These are phyloP conservation scores for Darevskia mixta DNA, from an alignment of 2,797 vertebrate genomes.

Conservation along the genomic window DNA sequence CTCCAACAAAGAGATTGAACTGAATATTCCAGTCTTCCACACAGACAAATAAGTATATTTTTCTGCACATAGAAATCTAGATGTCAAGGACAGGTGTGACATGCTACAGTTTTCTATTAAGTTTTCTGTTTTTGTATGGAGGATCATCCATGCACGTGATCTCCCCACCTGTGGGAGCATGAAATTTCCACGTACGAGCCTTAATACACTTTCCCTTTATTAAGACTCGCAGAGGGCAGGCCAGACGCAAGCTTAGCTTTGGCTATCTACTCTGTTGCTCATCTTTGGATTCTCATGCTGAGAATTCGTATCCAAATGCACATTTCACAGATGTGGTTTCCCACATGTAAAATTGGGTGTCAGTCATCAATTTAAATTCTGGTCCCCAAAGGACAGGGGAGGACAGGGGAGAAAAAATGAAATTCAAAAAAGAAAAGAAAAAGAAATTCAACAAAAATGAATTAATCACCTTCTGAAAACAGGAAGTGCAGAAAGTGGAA, in stretches of 20 bases:
- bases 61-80: background rate
- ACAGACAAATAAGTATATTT: background rate
- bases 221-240: too few species aligned
- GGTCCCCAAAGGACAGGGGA: background rate
- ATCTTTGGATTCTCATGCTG: background rate
- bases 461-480: slow-evolving; percentile 75
- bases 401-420: background rate
- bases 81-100: background rate
- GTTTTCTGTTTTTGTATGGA: background rate
- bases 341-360: background rate
- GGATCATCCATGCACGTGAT: background rate
- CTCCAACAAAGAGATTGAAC: too few species aligned
- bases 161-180: too few species aligned
- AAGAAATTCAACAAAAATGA: slow-evolving; percentile 47
- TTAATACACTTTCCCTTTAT: background rate
- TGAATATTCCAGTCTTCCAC: background rate
- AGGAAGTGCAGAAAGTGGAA: slow-evolving; percentile 78
- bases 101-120: background rate
- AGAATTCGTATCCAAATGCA: background rate
- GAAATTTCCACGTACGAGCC: background rate
- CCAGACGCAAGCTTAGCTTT: background rate
- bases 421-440: too few species aligned
- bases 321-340: background rate
- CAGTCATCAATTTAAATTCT: background rate
- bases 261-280: background rate